Conservation (phyloP, 2,113 vertebrate species). For the Crotalus horridus region DNA sequence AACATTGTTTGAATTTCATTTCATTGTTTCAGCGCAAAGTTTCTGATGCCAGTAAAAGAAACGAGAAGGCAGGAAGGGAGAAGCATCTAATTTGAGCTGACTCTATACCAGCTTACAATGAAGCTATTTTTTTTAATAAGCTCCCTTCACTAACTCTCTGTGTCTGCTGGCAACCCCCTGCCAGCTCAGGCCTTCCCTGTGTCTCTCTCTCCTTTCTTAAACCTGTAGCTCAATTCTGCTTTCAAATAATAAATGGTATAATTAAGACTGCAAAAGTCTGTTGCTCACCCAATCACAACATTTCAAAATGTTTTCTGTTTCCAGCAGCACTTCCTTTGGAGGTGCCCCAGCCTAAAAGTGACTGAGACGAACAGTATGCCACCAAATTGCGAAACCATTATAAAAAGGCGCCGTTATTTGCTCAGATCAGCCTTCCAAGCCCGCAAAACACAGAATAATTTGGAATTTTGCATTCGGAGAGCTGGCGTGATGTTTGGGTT, state of each 20-base stretch:
- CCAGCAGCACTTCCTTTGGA: background rate
- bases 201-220: fast-evolving
- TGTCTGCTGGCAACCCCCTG: background rate
- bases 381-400: background rate
- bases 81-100: fast-evolving
- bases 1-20: background rate
- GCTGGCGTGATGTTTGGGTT: background rate
- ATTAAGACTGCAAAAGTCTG: slow-evolving; percentile 46
- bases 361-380: background rate
- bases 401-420: background rate
- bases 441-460: slow-evolving; percentile 34
- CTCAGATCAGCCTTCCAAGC: slow-evolving; percentile 49
- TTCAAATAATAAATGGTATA: slow-evolving; percentile 35
- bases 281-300: slow-evolving; percentile 39
- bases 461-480: background rate
- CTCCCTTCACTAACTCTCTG: background rate
- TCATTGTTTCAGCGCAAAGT: background rate
- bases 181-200: background rate
- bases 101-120: background rate
- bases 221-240: slow-evolving; percentile 20
- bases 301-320: slow-evolving; percentile 35
- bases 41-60: background rate
- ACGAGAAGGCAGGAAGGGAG: background rate
- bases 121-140: background rate
- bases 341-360: background rate